Evolutionary conservation across 2,888 invertebrate genomes (phyloP), one percentile per base, ranked within the genome.

Genomic region (Mactromeris polynyma): DNA sequence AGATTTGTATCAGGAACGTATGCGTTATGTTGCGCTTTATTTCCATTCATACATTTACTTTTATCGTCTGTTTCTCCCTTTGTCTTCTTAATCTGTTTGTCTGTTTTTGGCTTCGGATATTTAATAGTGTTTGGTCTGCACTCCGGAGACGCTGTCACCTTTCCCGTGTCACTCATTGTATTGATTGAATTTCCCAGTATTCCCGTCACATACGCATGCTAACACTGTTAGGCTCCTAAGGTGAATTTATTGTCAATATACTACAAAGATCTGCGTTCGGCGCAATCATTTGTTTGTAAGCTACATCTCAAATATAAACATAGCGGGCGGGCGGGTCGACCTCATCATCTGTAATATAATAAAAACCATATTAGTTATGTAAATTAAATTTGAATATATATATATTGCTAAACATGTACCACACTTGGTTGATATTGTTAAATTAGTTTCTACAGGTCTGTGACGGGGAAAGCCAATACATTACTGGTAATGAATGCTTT

Each of bases 1-100:
- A 94, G 83, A 81, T 94, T 94, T 11, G 94, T 94, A 69, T 93
- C 93, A 1, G 94, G 94, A 46, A 92, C 90, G 40, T 89, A 91
- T 2, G 86, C 64, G n/a, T 58, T 36, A 26, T 26, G 38, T 21
- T 89, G 58, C 36, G 79, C 54, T 33, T 79, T 69, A 14, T 31
- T 19, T 1, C 40, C 19, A 2, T 31, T 38, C 19, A 33, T 54
- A 33, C 46, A 40, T 51, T 84, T 84, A 21, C 33, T 73, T 11
- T 14, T 54, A 14, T 21, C 40, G 9, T 77, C 54, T 14, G 77
- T 26, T n/a, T 38, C 78, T 38, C 9, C 51, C 26, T 85, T 88
- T 7, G 88, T 88, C 69, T 85, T 85, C 33, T 89, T 89, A 26
- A 83, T 89, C 26, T 85, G 82, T 26, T 79, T 83, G 58, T 89